Evolutionary conservation across 2,888 invertebrate species (phyloP), one percentile per base, ranked within the genome.

Genomic region (Diabrotica balteata): DNA sequence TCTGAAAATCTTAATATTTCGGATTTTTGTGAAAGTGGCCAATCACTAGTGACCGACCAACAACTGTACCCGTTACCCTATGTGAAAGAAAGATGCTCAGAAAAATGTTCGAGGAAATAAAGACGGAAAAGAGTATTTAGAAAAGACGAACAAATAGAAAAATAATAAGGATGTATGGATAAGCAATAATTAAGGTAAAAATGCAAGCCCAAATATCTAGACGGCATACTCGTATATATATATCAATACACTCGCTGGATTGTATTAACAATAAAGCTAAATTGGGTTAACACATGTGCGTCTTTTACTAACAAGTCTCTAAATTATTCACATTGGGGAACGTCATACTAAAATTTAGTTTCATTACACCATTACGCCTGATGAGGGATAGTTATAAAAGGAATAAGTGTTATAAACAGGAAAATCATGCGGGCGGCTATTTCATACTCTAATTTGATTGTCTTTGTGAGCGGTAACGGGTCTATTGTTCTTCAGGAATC

Each of bases 351-450:
- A 54, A 54, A 42, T 54, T 54, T 43, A 54, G 10, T 54, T 42
- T 44, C 54, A 54, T 54, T 44, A 10, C 43, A 43, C 43, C n/a
- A 10, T 47, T 47, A 47, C 47, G 4, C 5, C 47, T 47, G 47
- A n/a, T 43, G 54, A 44, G 44, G 44, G 54, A 54, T 43, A 44
- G 43, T 54, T 43, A 42, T 22, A n/a, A 54, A 11, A 54, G 43
- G 8, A 44, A 54, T 43, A 42, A 54, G 47, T 32, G 32, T 32
- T 32, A 32, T 17, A 7, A 50, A 50, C 11, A 53, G 32, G 17
- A 32, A 53, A 53, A 17, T 22, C 7, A 66, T 67, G 67, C 67
- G 67, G 62, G 65, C 47, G 53, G 59, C 52, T 59, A 65, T 65
- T 65, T 59, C 65, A 63, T 42, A 54, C 63, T 47, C 10, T 47